Conservation (phyloP, 2,113 vertebrate species). For the Nerophis lumbriciformis region DNA sequence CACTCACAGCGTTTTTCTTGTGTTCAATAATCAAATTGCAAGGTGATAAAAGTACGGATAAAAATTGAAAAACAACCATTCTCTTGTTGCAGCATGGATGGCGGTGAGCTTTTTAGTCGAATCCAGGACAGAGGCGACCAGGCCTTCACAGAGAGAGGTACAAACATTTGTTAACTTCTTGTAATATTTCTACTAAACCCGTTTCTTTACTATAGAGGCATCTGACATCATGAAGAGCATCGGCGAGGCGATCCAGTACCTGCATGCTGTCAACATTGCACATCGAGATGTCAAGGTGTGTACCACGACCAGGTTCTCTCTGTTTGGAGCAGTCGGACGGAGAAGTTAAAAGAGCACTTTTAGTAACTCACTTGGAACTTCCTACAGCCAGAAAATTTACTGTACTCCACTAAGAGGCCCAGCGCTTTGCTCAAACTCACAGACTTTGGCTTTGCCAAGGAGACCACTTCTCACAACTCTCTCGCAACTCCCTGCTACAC, state of each 20-base stretch:
- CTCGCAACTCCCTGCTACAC: constrained; percentile 96
- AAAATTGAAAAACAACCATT: neutral
- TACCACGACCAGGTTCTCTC: neutral
- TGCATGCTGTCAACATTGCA: constrained; percentile 94
- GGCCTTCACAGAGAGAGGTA: constrained; percentile 96
- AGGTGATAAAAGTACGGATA: neutral
- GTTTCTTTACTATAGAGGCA: constrained; percentile 74
- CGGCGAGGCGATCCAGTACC: constrained; percentile 89
- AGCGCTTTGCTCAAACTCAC: constrained; percentile 90
- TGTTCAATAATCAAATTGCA: neutral
- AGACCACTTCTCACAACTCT: constrained; percentile 95
- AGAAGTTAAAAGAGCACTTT: neutral
- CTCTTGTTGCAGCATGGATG: constrained; percentile 82
- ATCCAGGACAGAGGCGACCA: constrained; percentile 98
- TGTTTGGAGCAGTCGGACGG: neutral
- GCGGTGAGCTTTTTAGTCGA: constrained; percentile 92
- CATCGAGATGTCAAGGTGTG: constrained; percentile 95
- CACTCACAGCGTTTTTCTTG: neutral
- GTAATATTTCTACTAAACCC: neutral
- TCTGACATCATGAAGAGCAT: constrained; percentile 98
- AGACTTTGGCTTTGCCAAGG: constrained; percentile 98
- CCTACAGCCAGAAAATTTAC: constrained; percentile 89
- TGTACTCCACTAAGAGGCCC: constrained; percentile 89
- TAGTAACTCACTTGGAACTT: constrained; percentile 6
- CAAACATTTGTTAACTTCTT: neutral